Base-by-base conservation (phyloP, 2,113 vertebrate species). In the human (Homo sapiens) region DNA sequence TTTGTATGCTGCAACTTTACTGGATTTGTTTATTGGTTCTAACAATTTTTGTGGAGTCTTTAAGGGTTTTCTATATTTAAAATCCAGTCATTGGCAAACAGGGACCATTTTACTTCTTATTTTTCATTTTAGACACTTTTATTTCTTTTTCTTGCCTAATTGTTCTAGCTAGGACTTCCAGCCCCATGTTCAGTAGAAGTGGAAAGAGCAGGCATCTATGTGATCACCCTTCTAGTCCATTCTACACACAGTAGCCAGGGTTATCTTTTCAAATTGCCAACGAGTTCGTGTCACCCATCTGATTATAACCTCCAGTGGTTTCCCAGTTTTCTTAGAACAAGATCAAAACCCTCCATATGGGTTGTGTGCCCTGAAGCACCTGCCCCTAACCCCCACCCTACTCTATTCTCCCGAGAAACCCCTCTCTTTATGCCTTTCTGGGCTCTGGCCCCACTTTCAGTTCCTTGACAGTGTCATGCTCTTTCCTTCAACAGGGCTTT, bases 301-400 rank as follows among this genome's bases (percentile, higher is more conserved):
- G 38, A 81, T 9, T 45, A 10, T 18, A 52, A 86, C 4, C 50
- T 61, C 10, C 0, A 3, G 14, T 52, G 38, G 14, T 3, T 57
- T 52, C 35, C 25, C 7, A 14, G 4, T 87, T 73, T n/a, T 84
- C 25, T 48, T 16, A 68, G 73, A 83, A 57, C 5, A 61, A 70
- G 55, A 68, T 30, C 78, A 59, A 76, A 75, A 45, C 32, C 20
- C 6, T 59, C 30, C 59, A 22, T 1, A 0, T 50, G 48, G 32
- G 16, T 61, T 52, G 3, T 20, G 10, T 32, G 45, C 32, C 40
- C 0, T 8, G 30, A 64, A 87, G 52, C 14, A 50, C 16, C 61
- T 38, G 27, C 3, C 16, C 12, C 45, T 22, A 1, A 20, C 11
- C 10, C 12, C 40, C 6, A 18, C 7, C 5, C 3, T 27, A 70